Conservation (phyloP, 1,140 invertebrate species). For the Cherax quadricarinatus region DNA sequence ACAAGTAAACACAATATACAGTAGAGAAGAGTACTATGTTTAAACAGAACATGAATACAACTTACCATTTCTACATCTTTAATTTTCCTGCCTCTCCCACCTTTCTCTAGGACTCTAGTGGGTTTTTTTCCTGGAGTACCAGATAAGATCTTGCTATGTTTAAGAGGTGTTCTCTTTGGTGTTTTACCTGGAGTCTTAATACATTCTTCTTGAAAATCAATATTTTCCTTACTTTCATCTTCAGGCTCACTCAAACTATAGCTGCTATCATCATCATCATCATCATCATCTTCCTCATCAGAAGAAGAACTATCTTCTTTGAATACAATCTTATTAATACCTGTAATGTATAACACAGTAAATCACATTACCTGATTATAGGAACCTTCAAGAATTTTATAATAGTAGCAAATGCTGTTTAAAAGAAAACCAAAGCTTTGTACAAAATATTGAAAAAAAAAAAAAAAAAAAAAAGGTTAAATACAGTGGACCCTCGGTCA, state of each 20-base stretch:
- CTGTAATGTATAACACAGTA: not conserved
- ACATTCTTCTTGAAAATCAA: not conserved
- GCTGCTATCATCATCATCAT: constrained; percentile 23
- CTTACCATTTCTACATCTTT: constrained; percentile 52
- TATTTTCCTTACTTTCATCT: constrained; percentile 18
- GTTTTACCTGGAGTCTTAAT: constrained; percentile 23
- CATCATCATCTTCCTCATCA: constrained; percentile 33
- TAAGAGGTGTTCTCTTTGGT: constrained; percentile 20
- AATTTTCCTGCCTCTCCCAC: constrained; percentile 15
- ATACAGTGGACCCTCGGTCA: too few species aligned
- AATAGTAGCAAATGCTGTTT: not conserved
- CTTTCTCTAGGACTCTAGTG: constrained; percentile 25
- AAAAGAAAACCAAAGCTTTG: too few species aligned
- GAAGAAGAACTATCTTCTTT: constrained; percentile 31
- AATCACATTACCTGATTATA: not conserved
- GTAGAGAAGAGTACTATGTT: too few species aligned
- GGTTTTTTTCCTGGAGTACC: constrained; percentile 47
- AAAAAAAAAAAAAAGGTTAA: too few species aligned
- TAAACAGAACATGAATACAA: too few species aligned
- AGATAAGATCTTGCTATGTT: not conserved
- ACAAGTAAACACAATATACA: too few species aligned
- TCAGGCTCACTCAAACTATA: constrained; percentile 35
- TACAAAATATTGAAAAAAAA: too few species aligned
- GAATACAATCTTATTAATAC: constrained; percentile 43
- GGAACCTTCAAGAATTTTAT: not conserved